Evolutionary conservation across 2,797 vertebrate species (phyloP).

Genomic region (Buceros bicornis): DNA sequence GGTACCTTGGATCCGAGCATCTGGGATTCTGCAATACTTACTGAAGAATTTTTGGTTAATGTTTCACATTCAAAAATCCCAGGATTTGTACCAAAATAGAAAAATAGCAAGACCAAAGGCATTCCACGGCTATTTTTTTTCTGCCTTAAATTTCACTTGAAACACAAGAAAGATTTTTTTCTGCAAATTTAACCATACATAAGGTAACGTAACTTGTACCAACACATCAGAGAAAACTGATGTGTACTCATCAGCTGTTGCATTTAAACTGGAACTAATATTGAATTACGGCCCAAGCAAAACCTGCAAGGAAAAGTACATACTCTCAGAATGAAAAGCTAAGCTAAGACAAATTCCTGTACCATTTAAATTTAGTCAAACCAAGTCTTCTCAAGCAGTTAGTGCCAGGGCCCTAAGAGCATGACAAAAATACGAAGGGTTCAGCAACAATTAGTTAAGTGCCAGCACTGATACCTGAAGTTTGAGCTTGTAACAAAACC

Average conservation of each 20-base stretch:
- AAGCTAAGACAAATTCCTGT: neutral
- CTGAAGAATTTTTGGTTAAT: neutral
- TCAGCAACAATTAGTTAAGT: neutral
- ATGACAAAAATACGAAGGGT: neutral
- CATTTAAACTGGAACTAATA: slow-evolving; percentile 10
- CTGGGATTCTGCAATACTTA: neutral
- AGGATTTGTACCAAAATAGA: neutral
- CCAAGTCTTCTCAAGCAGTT: neutral
- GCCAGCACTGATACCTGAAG: neutral
- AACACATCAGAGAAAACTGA: neutral
- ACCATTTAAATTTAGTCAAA: neutral
- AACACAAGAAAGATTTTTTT: neutral
- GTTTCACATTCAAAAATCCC: neutral
- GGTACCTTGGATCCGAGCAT: neutral
- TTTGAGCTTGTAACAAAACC: neutral
- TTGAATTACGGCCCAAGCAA: neutral
- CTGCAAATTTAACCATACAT: neutral
- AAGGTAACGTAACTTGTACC: neutral
- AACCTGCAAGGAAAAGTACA: neutral
- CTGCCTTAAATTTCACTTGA: neutral
- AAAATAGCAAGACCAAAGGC: neutral
- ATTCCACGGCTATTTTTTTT: neutral
- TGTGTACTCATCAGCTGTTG: neutral
- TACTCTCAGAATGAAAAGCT: neutral
- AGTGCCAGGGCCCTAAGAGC: neutral